Conservation (phyloP, 2,113 vertebrate genomes). For the Phycodurus eques region DNA sequence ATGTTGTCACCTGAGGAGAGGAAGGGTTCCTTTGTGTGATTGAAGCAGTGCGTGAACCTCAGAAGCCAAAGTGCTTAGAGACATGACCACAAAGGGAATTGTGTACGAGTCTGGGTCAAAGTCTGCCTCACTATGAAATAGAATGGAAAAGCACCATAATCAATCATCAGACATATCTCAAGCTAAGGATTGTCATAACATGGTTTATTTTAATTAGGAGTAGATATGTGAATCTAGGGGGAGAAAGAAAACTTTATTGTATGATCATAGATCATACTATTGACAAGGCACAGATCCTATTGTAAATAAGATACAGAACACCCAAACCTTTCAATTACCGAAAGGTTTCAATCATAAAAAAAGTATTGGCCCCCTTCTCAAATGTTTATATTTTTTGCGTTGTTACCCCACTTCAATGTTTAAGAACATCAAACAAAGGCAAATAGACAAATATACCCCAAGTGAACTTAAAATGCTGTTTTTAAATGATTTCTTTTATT, state of each 20-base stretch:
- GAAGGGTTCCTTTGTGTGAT: slow-evolving; percentile 92
- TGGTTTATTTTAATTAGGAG: neutral
- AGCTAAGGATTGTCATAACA: neutral
- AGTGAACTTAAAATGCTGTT: too few relatives aligned
- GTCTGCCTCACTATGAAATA: slow-evolving; percentile 81
- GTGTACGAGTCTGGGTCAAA: slow-evolving; percentile 94
- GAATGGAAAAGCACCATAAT: neutral
- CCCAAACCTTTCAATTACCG: neutral
- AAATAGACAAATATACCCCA: too few relatives aligned
- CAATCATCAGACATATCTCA: neutral
- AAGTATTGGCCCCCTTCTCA: too few relatives aligned
- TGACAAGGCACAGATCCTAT: neutral
- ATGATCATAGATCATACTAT: neutral
- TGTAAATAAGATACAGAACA: neutral
- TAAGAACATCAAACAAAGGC: too few relatives aligned
- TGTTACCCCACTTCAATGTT: too few relatives aligned
- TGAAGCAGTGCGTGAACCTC: slow-evolving; percentile 92
- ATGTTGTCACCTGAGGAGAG: slow-evolving; percentile 84
- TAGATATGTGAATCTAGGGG: neutral
- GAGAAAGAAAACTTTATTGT: neutral
- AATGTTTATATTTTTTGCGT: too few relatives aligned
- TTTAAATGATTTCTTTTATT: too few relatives aligned
- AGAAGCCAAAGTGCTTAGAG: slow-evolving; percentile 86
- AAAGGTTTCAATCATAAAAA: too few relatives aligned
- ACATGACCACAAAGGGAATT: slow-evolving; percentile 89